Evolutionary conservation across 2,888 invertebrate species (phyloP).

Genomic region (Chydorus sphaericus): DNA sequence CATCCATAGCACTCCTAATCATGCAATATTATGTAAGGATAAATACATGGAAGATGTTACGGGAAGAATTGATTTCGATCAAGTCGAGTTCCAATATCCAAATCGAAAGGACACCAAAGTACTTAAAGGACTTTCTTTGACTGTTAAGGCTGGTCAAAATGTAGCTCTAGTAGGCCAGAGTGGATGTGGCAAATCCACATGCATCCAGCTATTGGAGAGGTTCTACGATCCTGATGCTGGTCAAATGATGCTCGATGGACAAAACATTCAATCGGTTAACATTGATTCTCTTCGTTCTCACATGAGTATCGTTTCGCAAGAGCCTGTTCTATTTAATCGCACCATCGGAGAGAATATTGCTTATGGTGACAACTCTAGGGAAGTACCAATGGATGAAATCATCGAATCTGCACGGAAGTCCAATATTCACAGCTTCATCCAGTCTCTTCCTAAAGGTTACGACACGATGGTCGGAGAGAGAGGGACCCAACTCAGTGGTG

Average conservation of each 20-base stretch:
- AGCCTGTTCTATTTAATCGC: conserved; percentile 76
- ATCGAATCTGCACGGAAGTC: conserved; percentile 64
- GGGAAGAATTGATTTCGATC: conserved; percentile 50
- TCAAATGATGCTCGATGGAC: conserved; percentile 36
- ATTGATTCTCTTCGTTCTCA: conserved; percentile 51
- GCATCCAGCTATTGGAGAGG: conserved; percentile 59
- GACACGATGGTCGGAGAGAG: conserved; percentile 60
- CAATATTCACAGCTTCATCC: conserved; percentile 73
- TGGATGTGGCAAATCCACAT: conserved; percentile 70
- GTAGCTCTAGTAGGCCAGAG: conserved; percentile 49
- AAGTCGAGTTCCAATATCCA: conserved; percentile 66
- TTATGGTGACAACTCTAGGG: conserved; percentile 68
- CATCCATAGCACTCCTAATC: conserved; percentile 41
- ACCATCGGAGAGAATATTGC: conserved; percentile 81
- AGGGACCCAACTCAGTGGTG: conserved; percentile 54
- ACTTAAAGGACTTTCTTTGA: conserved; percentile 50
- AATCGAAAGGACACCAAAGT: conserved; percentile 58
- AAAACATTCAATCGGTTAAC: conserved; percentile 48
- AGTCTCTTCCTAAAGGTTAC: conserved; percentile 56
- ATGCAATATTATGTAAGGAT: no score
- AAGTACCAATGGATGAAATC: conserved; percentile 51
- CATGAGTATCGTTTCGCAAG: conserved; percentile 80
- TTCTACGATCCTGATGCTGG: conserved; percentile 53
- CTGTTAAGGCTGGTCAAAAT: conserved; percentile 50
- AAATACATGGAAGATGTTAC: background rate